Evolutionary conservation across 2,113 vertebrate species (phyloP).

Genomic region (Nothocercus nigrocapillus): DNA sequence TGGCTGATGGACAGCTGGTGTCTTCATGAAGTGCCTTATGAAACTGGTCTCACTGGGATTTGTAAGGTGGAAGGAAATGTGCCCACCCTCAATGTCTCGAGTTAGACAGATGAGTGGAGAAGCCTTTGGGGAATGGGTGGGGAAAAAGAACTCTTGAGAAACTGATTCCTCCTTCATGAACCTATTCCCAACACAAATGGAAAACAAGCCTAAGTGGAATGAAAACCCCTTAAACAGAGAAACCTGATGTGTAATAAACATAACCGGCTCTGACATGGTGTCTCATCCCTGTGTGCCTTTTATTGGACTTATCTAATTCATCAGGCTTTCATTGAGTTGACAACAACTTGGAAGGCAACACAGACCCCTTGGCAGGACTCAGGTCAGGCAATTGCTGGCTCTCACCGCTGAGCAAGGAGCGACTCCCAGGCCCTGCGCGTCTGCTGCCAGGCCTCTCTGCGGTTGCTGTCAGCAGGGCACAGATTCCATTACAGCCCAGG

Average conservation of each 20-base stretch:
- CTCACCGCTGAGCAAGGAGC: neutral
- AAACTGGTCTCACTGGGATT: neutral
- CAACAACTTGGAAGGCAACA: neutral
- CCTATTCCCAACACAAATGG: neutral
- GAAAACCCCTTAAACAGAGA: neutral
- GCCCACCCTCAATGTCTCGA: fast-evolving
- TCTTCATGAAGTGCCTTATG: neutral
- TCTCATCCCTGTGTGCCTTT: neutral
- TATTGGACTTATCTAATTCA: neutral
- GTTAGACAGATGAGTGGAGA: neutral
- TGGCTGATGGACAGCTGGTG: neutral
- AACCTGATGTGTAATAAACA: neutral
- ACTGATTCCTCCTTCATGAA: neutral
- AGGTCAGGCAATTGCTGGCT: neutral
- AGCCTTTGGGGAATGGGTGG: neutral
- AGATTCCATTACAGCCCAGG: neutral
- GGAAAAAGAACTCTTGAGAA: neutral
- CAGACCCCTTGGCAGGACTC: neutral
- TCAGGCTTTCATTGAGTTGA: neutral
- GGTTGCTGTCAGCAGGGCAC: neutral
- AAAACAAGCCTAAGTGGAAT: neutral
- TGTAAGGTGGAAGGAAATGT: neutral
- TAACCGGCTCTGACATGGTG: fast-evolving
- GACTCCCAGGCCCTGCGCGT: neutral
- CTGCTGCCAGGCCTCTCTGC: fast-evolving